phyloP scores from a whole-genome alignment of 2,797 vertebrate genomes.

The Spinibarbus caldwelli region DNA sequence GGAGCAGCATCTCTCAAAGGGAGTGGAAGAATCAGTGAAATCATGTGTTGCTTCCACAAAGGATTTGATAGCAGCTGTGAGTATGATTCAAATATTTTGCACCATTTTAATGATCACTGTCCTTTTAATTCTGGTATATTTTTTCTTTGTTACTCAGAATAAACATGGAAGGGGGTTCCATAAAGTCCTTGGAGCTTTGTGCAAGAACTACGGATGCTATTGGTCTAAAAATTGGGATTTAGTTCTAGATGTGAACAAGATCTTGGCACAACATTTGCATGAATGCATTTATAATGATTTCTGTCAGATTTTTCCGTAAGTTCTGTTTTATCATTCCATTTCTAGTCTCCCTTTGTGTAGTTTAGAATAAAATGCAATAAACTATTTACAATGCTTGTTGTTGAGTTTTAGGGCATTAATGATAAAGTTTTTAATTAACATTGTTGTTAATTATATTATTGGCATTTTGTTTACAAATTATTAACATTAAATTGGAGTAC shows the following conservation, averaged over 20 bases:
- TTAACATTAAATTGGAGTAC: not conserved
- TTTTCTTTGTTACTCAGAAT: not conserved
- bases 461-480: not conserved
- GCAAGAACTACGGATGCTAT: not conserved
- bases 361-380: not conserved
- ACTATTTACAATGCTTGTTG: not conserved
- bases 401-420: not conserved
- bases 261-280: not conserved
- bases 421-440: not conserved
- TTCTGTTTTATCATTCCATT: not conserved
- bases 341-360: not conserved
- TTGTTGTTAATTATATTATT: not conserved
- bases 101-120: not conserved
- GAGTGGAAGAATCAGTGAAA: not conserved
- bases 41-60: not conserved
- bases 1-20: not conserved
- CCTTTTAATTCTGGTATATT: not conserved
- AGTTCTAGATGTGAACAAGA: not conserved
- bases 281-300: not conserved
- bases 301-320: slow-evolving; percentile 3
- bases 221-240: not conserved
- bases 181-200: not conserved
- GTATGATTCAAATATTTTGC: not conserved
- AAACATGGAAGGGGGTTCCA: not conserved
- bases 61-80: not conserved